These are phyloP conservation scores for Deroptyus accipitrinus DNA, from an alignment of 2,113 vertebrate genomes.

Conservation along the genomic window DNA sequence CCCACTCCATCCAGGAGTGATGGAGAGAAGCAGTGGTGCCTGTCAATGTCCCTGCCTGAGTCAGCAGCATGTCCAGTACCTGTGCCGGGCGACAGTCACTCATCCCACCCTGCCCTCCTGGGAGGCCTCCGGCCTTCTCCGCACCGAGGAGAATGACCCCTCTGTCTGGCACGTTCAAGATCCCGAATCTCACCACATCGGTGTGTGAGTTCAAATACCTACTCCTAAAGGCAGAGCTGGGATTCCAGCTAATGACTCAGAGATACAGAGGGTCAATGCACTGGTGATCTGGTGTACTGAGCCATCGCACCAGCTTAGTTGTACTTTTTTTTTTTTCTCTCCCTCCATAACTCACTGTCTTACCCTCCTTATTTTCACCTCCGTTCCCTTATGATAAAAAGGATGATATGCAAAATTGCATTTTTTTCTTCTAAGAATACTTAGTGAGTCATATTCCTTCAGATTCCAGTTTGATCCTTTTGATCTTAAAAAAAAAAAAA, in stretches of 20 bases:
- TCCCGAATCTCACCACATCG: conserved; percentile 33
- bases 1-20: background rate
- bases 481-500: background rate
- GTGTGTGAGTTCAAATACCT: conserved; percentile 71
- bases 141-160: conserved; percentile 61
- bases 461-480: background rate
- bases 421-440: background rate
- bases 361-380: background rate
- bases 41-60: conserved; percentile 73
- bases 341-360: background rate
- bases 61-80: conserved; percentile 72
- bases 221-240: conserved; percentile 68
- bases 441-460: background rate
- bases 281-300: conserved; percentile 66
- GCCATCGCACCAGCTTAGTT: conserved; percentile 55
- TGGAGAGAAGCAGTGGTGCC: conserved; percentile 60
- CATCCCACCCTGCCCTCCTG: conserved; percentile 45
- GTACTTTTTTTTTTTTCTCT: background rate
- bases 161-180: conserved; percentile 59
- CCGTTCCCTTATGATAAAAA: background rate
- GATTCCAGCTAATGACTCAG: conserved; percentile 74
- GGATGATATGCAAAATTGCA: background rate
- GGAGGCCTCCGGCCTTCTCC: conserved; percentile 62
- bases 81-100: conserved; percentile 59
- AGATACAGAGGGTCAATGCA: conserved; percentile 72